phyloP scores from a whole-genome alignment of 2,888 invertebrate species.

The Brassicogethes aeneus region DNA sequence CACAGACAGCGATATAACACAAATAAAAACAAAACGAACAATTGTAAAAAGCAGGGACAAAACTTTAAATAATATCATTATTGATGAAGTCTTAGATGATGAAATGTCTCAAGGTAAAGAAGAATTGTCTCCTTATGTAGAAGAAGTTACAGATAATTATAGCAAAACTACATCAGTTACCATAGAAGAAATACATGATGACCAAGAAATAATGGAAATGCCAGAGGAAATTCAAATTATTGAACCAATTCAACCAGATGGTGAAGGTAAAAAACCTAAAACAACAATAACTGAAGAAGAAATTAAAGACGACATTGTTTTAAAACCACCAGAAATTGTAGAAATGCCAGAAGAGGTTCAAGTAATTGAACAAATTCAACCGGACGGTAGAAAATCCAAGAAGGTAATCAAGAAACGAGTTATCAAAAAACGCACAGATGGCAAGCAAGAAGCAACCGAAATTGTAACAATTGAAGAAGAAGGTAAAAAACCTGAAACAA shows the following conservation, averaged over 20 bases:
- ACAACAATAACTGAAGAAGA: slow-evolving; percentile 21
- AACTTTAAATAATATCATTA: slow-evolving; percentile 39
- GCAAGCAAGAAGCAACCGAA: slow-evolving; percentile 27
- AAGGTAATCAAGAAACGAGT: slow-evolving; percentile 31
- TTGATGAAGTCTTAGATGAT: slow-evolving; percentile 44
- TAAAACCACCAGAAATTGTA: slow-evolving; percentile 14
- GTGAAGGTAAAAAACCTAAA: slow-evolving; percentile 18
- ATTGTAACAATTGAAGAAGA: slow-evolving; percentile 35
- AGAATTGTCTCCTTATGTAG: slow-evolving; percentile 17
- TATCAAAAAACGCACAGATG: slow-evolving; percentile 33
- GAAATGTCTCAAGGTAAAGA: slow-evolving; percentile 23
- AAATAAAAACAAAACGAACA: slow-evolving; percentile 50
- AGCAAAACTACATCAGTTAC: slow-evolving; percentile 38
- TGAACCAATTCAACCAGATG: slow-evolving; percentile 16
- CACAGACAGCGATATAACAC: slow-evolving; percentile 43
- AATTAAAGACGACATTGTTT: slow-evolving; percentile 6
- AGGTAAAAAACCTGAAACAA: slow-evolving; percentile 26
- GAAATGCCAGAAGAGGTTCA: slow-evolving; percentile 23
- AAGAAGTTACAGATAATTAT: slow-evolving; percentile 22
- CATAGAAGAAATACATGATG: slow-evolving; percentile 27
- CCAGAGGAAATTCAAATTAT: slow-evolving; percentile 21
- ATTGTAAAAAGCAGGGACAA: slow-evolving; percentile 38
- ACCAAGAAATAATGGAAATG: slow-evolving; percentile 19
- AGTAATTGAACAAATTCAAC: slow-evolving; percentile 28
- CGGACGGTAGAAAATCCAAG: slow-evolving; percentile 37